Evolutionary conservation across 2,888 invertebrate genomes (phyloP), one percentile per base, ranked within the genome.

Genomic region (Periphyllus acericola): DNA sequence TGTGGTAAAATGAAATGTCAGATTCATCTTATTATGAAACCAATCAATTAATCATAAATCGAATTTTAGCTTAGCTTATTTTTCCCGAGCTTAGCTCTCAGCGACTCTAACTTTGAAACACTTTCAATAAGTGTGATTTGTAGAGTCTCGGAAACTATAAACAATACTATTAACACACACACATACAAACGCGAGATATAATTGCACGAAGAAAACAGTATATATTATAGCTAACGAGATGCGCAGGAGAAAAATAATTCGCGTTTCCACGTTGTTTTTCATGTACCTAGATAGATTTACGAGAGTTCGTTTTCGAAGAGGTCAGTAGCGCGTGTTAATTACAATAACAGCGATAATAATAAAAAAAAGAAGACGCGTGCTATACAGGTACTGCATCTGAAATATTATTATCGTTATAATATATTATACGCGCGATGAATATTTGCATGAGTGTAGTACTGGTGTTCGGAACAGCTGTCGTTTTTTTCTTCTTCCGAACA

Each of bases 261-360:
- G 29, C 9, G 9, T 74, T 36, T 74, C 9, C 55, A n/a, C 19
- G 36, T 29, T 66, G n/a, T n/a, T n/a, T n/a, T n/a, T n/a, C n/a
- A n/a, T n/a, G n/a, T n/a, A n/a, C n/a, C n/a, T n/a, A n/a, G n/a
- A n/a, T n/a, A n/a, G 14, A 14, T 46, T 55, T 32, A 34, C 55
- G 32, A 68, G 29, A 74, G 36, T 60, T 1, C 14, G n/a, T 60
- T 83, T 74, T 75, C 14, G 29, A 76, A 76, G 32, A 84, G 3
- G 17, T 76, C n/a, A 84, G 66, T 66, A 84, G 75, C 29, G 83
- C 83, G 75, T 76, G 83, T 76, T 46, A 40, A 66, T 84, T 76
- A 46, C 14, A 75, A 74, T 74, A 36, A 80, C 17, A 60, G 46
- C n/a, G 34, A 36, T 19, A 21, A 79, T 3, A 25, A 46, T 46